phyloP scores from a whole-genome alignment of 2,113 vertebrate species.

The Tricholaema leucomelas region DNA sequence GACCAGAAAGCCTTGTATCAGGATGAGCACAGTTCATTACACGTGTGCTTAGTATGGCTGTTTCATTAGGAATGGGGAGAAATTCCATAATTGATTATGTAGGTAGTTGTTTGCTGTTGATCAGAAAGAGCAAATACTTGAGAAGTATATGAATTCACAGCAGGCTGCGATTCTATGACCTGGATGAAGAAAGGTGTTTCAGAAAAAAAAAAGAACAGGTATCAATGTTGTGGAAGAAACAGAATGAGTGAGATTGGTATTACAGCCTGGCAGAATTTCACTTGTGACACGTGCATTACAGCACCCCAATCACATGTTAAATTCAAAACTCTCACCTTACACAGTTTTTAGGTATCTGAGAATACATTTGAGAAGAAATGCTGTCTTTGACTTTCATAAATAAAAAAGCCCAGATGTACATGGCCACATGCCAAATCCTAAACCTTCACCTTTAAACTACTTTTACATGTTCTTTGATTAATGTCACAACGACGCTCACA shows the following conservation, averaged over 20 bases:
- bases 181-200: not conserved
- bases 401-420: not conserved
- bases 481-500: not conserved
- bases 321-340: not conserved
- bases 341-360: not conserved
- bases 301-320: not conserved
- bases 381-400: not conserved
- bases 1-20: not conserved
- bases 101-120: not conserved
- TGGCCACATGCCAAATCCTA: not conserved
- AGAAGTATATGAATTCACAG: not conserved
- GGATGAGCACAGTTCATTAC: fast-evolving
- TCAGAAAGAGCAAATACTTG: not conserved
- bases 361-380: not conserved
- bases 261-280: not conserved
- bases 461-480: no score
- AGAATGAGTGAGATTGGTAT: not conserved
- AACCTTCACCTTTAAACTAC: not conserved
- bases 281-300: not conserved
- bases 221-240: not conserved
- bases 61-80: not conserved
- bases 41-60: not conserved
- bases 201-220: not conserved
- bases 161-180: not conserved
- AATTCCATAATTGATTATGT: not conserved